Conservation (phyloP, 1,140 invertebrate species). For the Trichogramma pretiosum region DNA sequence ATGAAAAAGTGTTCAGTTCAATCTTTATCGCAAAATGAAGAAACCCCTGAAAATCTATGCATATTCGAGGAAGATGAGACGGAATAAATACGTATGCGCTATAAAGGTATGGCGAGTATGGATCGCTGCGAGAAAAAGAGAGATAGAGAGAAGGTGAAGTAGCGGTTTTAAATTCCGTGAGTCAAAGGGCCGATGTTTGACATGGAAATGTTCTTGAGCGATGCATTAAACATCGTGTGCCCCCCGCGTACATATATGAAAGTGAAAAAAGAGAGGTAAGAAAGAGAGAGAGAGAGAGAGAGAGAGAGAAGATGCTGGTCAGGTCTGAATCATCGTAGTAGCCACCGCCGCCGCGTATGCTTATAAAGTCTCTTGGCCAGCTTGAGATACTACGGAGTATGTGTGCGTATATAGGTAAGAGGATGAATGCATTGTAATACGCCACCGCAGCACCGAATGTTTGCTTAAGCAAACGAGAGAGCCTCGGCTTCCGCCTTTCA, state of each 20-base stretch:
- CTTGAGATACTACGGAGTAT: too few species aligned
- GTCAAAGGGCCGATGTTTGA: constrained; percentile 46
- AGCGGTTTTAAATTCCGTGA: constrained; percentile 44
- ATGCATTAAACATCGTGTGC: constrained; percentile 49
- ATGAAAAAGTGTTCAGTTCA: too few species aligned
- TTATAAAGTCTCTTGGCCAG: too few species aligned
- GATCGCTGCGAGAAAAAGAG: constrained; percentile 14
- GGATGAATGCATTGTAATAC: neutral
- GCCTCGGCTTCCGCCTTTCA: constrained; percentile 23
- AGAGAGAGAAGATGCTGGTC: constrained; percentile 13
- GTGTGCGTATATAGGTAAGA: neutral
- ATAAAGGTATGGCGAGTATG: constrained; percentile 5
- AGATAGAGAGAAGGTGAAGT: constrained; percentile 17
- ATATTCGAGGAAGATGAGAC: too few species aligned
- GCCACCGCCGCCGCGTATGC: too few species aligned
- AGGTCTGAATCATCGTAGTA: too few species aligned
- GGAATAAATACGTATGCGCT: neutral
- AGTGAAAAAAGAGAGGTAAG: constrained; percentile 7
- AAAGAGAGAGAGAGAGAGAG: constrained; percentile 1
- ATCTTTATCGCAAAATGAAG: too few species aligned
- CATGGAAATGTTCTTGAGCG: constrained; percentile 42
- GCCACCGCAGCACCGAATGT: constrained; percentile 24
- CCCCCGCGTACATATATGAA: too few species aligned
- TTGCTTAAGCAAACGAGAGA: constrained; percentile 43
- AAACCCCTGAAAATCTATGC: too few species aligned